These are phyloP conservation scores for Cyprinodon variegatus DNA, from an alignment of 2,113 vertebrate genomes.

Conservation along the genomic window DNA sequence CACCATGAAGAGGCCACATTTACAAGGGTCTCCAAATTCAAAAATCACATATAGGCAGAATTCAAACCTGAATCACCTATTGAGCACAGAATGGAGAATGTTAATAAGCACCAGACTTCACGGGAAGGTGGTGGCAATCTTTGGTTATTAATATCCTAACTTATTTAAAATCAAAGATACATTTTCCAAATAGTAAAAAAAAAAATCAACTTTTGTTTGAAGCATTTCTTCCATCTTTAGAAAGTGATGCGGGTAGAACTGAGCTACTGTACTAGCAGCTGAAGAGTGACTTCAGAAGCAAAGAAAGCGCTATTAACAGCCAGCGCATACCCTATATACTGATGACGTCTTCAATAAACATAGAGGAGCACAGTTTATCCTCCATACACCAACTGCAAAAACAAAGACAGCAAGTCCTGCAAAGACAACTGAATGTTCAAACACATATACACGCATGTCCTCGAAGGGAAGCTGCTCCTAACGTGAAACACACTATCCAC, in stretches of 20 bases:
- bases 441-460: slow-evolving; percentile 4
- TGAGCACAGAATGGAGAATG: not conserved
- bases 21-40: not conserved
- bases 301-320: slow-evolving; percentile 47
- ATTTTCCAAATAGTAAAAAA: not conserved
- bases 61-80: not conserved
- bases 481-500: slow-evolving; percentile 11
- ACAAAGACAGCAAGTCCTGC: slow-evolving; percentile 53
- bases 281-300: slow-evolving; percentile 22
- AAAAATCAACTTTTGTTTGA: not conserved
- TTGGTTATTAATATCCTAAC: not conserved
- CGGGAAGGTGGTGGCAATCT: not conserved
- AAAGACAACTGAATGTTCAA: slow-evolving; percentile 26
- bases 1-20: not conserved
- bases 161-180: not conserved
- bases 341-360: slow-evolving; percentile 55
- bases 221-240: not conserved
- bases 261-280: not conserved
- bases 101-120: not conserved
- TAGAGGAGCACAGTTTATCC: slow-evolving; percentile 56
- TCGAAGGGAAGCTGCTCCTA: slow-evolving; percentile 22
- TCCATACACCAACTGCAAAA: slow-evolving; percentile 57
- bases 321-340: slow-evolving; percentile 45
- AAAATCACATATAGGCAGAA: not conserved
- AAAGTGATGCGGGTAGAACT: not conserved